These are phyloP conservation scores for Dicycla oo DNA, from an alignment of 2,888 invertebrate species.

Conservation along the genomic window DNA sequence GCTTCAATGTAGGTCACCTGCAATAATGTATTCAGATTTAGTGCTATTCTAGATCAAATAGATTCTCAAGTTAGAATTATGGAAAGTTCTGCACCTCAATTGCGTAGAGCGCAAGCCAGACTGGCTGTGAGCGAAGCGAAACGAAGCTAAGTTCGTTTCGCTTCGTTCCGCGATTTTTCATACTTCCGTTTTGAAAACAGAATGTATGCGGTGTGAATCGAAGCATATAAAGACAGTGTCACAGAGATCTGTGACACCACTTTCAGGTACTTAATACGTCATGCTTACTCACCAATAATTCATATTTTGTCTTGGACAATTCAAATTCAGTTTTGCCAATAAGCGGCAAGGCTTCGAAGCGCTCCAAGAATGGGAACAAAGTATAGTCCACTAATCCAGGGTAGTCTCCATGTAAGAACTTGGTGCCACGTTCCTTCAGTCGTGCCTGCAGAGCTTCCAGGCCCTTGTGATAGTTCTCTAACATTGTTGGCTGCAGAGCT, in stretches of 20 bases:
- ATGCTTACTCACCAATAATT: slow-evolving; percentile 89
- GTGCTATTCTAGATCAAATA: background rate
- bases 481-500: slow-evolving; percentile 78
- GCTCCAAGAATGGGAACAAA: slow-evolving; percentile 96
- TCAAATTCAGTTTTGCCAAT: slow-evolving; percentile 91
- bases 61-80: slow-evolving; percentile 75
- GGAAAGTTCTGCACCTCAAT: background rate
- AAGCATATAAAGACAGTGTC: no score
- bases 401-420: slow-evolving; percentile 92
- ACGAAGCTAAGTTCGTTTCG: no score
- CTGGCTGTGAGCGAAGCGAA: no score
- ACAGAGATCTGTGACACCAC: no score
- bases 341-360: slow-evolving; percentile 89
- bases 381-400: slow-evolving; percentile 95
- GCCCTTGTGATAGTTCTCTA: slow-evolving; percentile 89
- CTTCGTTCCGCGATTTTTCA: no score
- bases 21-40: slow-evolving; percentile 20
- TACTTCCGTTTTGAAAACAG: no score
- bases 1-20: slow-evolving; percentile 91
- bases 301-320: slow-evolving; percentile 92
- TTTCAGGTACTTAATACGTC: background rate
- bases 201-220: no score
- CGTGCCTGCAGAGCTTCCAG: slow-evolving; percentile 92
- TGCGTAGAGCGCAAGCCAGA: no score
- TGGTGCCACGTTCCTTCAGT: slow-evolving; percentile 90